Conservation (phyloP, 1,140 invertebrate genomes). For the Pogonus chalceus region DNA sequence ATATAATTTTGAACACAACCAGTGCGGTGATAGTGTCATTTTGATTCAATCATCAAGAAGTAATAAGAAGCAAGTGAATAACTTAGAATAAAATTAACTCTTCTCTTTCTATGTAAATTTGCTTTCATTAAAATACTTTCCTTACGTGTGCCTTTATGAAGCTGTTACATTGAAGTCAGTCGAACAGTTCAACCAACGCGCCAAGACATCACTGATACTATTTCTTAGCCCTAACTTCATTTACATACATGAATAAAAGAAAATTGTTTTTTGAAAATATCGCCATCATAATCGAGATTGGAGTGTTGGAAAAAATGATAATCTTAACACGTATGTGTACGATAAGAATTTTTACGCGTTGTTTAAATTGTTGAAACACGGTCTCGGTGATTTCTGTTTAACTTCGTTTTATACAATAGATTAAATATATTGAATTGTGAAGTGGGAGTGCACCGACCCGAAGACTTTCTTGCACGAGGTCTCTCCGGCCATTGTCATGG, state of each 20-base stretch:
- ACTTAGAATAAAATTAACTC: not conserved
- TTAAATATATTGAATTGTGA: not conserved
- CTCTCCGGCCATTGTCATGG: too few species aligned
- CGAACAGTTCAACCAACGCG: not conserved
- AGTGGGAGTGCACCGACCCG: not conserved
- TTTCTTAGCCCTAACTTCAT: too few species aligned
- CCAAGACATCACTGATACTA: not conserved
- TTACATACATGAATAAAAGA: not conserved
- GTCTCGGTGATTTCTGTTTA: not conserved
- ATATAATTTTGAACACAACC: too few species aligned
- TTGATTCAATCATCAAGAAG: too few species aligned
- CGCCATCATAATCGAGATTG: not conserved
- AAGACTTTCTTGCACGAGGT: too few species aligned
- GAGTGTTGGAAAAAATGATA: not conserved
- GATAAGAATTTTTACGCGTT: not conserved
- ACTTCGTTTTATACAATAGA: too few species aligned
- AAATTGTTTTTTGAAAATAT: not conserved
- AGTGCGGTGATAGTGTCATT: too few species aligned
- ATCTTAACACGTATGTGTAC: not conserved
- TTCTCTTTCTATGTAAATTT: not conserved
- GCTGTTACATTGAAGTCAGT: not conserved
- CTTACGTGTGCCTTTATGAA: not conserved
- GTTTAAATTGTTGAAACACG: not conserved
- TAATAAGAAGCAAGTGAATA: not conserved
- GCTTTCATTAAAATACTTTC: not conserved